A percentile compares a stretch with the other conserved stretches of the same genome.
Evolutionary conservation across 2,797 vertebrate species (phyloP).

Genomic region (Girardinus metallicus): DNA sequence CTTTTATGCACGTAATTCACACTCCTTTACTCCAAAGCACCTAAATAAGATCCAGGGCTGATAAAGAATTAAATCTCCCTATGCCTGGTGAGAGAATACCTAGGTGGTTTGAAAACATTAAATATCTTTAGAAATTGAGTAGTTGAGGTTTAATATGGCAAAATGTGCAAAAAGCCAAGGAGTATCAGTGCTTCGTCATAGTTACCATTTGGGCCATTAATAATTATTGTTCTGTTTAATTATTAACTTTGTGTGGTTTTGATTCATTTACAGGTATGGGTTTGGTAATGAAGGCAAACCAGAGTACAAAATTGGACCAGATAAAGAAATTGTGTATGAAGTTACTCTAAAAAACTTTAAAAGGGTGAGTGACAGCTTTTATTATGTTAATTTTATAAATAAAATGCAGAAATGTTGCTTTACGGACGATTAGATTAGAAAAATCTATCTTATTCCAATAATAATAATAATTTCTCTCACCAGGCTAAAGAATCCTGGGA

Average conservation of each 20-base stretch:
- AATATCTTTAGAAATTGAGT: not conserved
- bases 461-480: constrained; percentile 18
- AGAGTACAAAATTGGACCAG: constrained; percentile 87
- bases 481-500: constrained; percentile 98
- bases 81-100: not conserved
- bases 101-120: not conserved
- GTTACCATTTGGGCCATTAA: not conserved
- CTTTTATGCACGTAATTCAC: not conserved
- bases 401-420: not conserved
- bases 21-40: not conserved
- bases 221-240: not conserved
- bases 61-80: not conserved
- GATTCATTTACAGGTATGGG: constrained; percentile 83
- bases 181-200: not conserved
- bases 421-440: not conserved
- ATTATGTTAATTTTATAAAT: constrained; percentile 1
- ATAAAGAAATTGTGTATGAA: constrained; percentile 90
- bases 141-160: not conserved
- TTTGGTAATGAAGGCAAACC: constrained; percentile 91
- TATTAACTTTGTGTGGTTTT: not conserved
- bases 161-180: not conserved
- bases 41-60: not conserved
- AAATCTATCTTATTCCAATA: not conserved
- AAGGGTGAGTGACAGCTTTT: constrained; percentile 81
- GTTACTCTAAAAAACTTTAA: constrained; percentile 93